phyloP scores from a whole-genome alignment of 2,888 invertebrate species.

The Tinea semifulvella region DNA sequence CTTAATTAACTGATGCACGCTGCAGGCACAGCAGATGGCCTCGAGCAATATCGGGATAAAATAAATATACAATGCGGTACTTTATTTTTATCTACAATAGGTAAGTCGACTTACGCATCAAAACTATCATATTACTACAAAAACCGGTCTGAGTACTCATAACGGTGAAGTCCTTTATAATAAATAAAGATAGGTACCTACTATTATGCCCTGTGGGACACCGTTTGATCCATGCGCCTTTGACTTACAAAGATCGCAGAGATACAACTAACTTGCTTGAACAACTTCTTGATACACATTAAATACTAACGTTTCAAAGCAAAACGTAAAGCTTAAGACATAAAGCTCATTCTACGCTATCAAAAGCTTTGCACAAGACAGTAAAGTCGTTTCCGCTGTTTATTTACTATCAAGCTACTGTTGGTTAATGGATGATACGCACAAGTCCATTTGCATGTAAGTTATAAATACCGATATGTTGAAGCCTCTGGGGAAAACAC shows the following conservation, averaged over 20 bases:
- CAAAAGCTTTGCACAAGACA: background rate
- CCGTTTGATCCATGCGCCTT: conserved; percentile 31
- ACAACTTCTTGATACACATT: conserved; percentile 14
- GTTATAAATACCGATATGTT: conserved; percentile 38
- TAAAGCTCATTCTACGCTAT: background rate
- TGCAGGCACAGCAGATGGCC: conserved; percentile 2
- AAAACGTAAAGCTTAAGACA: background rate
- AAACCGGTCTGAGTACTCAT: too few species aligned
- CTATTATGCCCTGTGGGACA: conserved; percentile 27
- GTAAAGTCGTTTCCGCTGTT: conserved; percentile 25
- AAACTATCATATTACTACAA: conserved; percentile 3
- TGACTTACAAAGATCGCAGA: conserved; percentile 3
- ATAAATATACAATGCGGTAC: background rate
- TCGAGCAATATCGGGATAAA: background rate
- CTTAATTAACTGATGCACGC: background rate
- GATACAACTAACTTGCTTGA: background rate
- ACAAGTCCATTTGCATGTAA: conserved; percentile 30
- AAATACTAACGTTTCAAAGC: conserved; percentile 21
- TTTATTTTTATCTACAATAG: background rate
- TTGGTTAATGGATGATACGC: conserved; percentile 44
- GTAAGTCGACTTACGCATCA: background rate
- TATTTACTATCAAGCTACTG: conserved; percentile 38
- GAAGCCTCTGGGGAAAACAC: conserved; percentile 35
- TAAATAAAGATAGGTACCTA: conserved; percentile 15
- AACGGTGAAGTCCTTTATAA: conserved; percentile 23